Evolutionary conservation across 1,140 invertebrate species (phyloP).

Genomic region (Drosophila seguyi): DNA sequence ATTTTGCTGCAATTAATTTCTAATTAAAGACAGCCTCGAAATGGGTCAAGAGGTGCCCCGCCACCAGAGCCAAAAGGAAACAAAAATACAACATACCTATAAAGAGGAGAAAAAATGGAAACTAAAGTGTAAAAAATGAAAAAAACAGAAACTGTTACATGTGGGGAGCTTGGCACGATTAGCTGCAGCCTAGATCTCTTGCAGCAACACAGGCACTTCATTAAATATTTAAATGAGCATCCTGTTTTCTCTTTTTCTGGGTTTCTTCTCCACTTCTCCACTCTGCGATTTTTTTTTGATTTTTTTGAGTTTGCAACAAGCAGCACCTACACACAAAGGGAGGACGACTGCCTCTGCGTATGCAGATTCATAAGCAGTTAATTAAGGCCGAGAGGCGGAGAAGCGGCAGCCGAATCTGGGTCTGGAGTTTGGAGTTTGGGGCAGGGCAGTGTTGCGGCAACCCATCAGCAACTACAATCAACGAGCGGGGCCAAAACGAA

Average conservation of each 20-base stretch:
- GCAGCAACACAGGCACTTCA: constrained; percentile 79
- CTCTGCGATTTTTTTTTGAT: constrained; percentile 23
- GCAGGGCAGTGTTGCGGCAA: constrained; percentile 43
- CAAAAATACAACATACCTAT: constrained; percentile 15
- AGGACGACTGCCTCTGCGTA: constrained; percentile 61
- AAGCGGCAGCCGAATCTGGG: constrained; percentile 45
- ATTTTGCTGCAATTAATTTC: constrained; percentile 79
- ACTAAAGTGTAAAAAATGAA: constrained; percentile 41
- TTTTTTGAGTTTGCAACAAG: constrained; percentile 50
- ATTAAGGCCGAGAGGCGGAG: constrained; percentile 66
- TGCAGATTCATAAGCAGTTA: constrained; percentile 82
- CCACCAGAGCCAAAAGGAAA: constrained; percentile 14
- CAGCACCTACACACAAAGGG: constrained; percentile 66
- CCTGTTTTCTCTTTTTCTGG: constrained; percentile 67
- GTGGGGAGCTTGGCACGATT: constrained; percentile 65
- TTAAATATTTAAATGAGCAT: constrained; percentile 84
- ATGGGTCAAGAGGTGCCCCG: constrained; percentile 70
- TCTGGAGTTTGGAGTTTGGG: constrained; percentile 44
- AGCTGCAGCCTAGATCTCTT: constrained; percentile 62
- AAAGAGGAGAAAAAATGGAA: constrained; percentile 36
- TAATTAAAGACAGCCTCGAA: constrained; percentile 80
- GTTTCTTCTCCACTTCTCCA: constrained; percentile 26
- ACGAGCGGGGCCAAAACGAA: constrained; percentile 32
- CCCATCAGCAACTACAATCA: constrained; percentile 67
- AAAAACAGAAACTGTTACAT: constrained; percentile 68